phyloP scores from a whole-genome alignment of 2,888 invertebrate species.

The Ectemnius cavifrons region DNA sequence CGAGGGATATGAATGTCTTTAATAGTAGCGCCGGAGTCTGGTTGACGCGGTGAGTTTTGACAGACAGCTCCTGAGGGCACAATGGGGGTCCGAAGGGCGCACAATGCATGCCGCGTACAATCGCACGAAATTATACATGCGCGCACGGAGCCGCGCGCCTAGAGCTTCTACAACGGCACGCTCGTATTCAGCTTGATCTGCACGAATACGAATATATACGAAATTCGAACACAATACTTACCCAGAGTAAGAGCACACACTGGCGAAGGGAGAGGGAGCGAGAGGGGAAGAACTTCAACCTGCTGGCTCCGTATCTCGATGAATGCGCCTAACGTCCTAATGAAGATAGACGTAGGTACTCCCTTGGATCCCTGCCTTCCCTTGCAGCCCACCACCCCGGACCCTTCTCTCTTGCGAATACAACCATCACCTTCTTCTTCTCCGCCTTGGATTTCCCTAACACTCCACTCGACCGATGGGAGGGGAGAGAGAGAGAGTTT shows the following conservation, averaged over 20 bases:
- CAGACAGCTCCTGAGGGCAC: slow-evolving; percentile 64
- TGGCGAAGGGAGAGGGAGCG: too few relatives aligned
- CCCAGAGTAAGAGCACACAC: neutral
- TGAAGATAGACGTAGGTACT: slow-evolving; percentile 52
- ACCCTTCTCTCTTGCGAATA: slow-evolving; percentile 19
- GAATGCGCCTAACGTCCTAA: slow-evolving; percentile 51
- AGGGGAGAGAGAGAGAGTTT: slow-evolving; percentile 10
- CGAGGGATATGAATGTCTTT: slow-evolving; percentile 55
- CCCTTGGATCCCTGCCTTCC: slow-evolving; percentile 29
- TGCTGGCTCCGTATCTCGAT: slow-evolving; percentile 42
- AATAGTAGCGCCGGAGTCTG: slow-evolving; percentile 54
- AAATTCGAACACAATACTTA: slow-evolving; percentile 55
- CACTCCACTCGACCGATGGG: slow-evolving; percentile 30
- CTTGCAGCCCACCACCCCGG: neutral
- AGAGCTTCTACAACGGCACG: slow-evolving; percentile 18
- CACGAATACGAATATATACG: slow-evolving; percentile 43
- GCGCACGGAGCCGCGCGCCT: slow-evolving; percentile 42
- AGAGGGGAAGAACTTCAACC: slow-evolving; percentile 45
- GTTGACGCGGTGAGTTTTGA: slow-evolving; percentile 66
- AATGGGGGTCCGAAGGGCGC: slow-evolving; percentile 43
- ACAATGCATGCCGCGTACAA: slow-evolving; percentile 48
- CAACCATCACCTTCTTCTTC: slow-evolving; percentile 1
- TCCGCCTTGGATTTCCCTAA: slow-evolving; percentile 29
- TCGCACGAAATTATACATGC: slow-evolving; percentile 57
- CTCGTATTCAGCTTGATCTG: slow-evolving; percentile 41